Evolutionary conservation across 2,113 vertebrate species (phyloP), one percentile per base, ranked within the genome.

Genomic region (Cathartes aura): DNA sequence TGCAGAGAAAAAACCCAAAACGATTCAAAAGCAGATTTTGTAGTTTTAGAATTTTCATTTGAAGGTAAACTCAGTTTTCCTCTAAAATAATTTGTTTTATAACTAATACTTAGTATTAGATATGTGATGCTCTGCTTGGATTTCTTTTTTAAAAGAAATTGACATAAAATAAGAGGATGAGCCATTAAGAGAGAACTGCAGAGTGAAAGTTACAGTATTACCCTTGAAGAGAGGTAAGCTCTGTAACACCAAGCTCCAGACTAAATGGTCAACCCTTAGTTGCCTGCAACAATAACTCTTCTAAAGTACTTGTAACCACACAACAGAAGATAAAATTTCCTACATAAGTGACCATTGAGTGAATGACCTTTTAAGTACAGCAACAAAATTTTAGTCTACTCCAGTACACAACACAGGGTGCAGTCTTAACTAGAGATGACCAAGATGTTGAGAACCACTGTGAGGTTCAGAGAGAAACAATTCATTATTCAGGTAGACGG

Each of bases 1-100:
- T 8, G 5, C 47, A 36, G 11, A 79, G 43, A 34, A 45, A 55
- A 70, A 52, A 11, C 8, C 0, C 0, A 7, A 15, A 82, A 19
- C 45, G 29, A 79, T 59, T 82, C 42, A 59, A 82, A 94, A 80
- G 60, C 62, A 32, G 5, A 53, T 53, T 81, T 80, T 3, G 19
- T 12, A 30, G 34, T 60, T 93, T 53, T 38, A 82, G 32, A 72
- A 63, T 66, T 88, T 90, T 67, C 29, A 47, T 56, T 63, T 74
- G 32, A 93, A 90, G 23, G 20, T 56, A 45, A 64, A 53, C 27
- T 60, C n/a, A 24, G 8, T 20, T 45, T 63, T 74, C 40, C 42
- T 48, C n/a, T 43, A 1, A 66, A 85, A 29, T 29, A 27, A 42
- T 50, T 22, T 76, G 12, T 73, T 81, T 81, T 40, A 8, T 21